These are phyloP conservation scores for Perizoma flavofasciatum DNA, from an alignment of 2,888 invertebrate genomes.

Conservation along the genomic window DNA sequence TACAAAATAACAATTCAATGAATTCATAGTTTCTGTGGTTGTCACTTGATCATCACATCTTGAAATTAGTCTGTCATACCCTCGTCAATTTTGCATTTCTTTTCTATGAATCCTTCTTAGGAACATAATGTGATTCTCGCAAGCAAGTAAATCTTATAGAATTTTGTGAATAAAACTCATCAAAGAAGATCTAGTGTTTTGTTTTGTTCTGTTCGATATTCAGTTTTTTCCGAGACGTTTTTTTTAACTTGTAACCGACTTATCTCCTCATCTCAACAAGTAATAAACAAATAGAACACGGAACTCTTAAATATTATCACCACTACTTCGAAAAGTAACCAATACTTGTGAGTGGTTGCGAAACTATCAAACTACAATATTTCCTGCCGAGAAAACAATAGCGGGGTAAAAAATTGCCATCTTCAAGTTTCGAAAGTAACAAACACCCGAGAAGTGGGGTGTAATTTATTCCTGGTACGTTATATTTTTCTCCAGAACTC, in stretches of 20 bases:
- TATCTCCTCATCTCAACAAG: neutral
- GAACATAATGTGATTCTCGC: slow-evolving; percentile 12
- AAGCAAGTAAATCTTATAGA: neutral
- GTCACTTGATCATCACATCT: slow-evolving; percentile 30
- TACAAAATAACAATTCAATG: slow-evolving; percentile 28
- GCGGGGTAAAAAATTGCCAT: slow-evolving; percentile 48
- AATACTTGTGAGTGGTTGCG: slow-evolving; percentile 51
- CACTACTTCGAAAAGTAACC: slow-evolving; percentile 34
- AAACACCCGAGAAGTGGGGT: slow-evolving; percentile 54
- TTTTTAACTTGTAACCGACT: neutral
- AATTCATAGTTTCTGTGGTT: slow-evolving; percentile 20
- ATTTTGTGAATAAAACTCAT: slow-evolving; percentile 1
- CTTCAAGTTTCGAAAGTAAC: slow-evolving; percentile 41
- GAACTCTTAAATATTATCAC: slow-evolving; percentile 28
- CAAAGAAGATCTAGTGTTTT: neutral
- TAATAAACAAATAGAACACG: slow-evolving; percentile 3
- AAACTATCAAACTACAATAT: slow-evolving; percentile 60
- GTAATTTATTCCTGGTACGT: slow-evolving; percentile 67
- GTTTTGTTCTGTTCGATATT: neutral
- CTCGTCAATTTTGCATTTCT: slow-evolving; percentile 55
- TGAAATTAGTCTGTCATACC: slow-evolving; percentile 60
- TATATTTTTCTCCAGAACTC: slow-evolving; percentile 50
- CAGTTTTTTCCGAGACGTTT: neutral
- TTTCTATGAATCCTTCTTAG: slow-evolving; percentile 41
- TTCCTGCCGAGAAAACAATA: slow-evolving; percentile 53